Percentiles rank a stretch among this genome's conserved stretches.
Conservation (phyloP, 1,140 invertebrate genomes). For the Apis mellifera region DNA sequence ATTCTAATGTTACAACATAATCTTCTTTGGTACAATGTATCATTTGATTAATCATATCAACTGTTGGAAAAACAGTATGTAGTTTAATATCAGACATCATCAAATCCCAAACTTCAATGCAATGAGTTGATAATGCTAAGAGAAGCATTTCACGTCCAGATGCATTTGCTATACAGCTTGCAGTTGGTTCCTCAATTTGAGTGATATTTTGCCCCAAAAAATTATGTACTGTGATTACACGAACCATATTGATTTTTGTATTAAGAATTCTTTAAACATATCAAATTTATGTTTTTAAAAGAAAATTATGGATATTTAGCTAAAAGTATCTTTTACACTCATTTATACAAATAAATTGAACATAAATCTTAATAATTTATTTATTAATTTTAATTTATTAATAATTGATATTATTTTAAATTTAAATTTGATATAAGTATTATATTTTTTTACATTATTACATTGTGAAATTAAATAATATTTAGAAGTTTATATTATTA, state of each 20-base stretch:
- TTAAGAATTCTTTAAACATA: constrained; percentile 19
- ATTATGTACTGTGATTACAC: constrained; percentile 87
- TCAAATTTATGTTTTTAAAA: neutral
- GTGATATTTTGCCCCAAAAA: constrained; percentile 85
- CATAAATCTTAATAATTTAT: neutral
- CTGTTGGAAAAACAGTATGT: constrained; percentile 84
- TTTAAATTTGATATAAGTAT: neutral
- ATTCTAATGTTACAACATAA: constrained; percentile 85
- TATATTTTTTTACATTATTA: constrained; percentile 6
- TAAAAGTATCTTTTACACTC: neutral
- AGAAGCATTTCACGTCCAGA: constrained; percentile 81
- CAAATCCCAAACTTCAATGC: constrained; percentile 84
- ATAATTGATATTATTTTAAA: neutral
- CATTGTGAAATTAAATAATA: neutral
- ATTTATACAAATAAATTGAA: neutral
- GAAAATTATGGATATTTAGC: neutral
- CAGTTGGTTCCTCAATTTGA: constrained; percentile 85
- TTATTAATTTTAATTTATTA: neutral
- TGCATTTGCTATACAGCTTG: constrained; percentile 81
- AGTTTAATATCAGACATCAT: constrained; percentile 77
- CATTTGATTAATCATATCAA: constrained; percentile 84
- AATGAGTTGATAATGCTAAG: constrained; percentile 83
- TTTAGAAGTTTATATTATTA: neutral
- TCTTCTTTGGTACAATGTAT: constrained; percentile 83
- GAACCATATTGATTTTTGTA: constrained; percentile 82